Conservation (phyloP, 2,113 vertebrate species). For the Scytalopus superciliaris region DNA sequence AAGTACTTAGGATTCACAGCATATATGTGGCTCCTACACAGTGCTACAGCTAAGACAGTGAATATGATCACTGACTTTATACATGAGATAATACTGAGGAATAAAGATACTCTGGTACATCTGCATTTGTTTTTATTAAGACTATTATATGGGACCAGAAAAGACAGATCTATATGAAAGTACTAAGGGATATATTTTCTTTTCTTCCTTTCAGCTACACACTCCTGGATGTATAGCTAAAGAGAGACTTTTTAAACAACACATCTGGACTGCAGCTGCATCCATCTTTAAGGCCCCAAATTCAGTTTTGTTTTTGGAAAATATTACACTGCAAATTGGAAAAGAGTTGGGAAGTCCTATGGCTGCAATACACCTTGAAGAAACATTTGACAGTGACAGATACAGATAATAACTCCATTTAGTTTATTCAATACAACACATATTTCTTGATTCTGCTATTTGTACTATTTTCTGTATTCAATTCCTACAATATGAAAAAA, state of each 20-base stretch:
- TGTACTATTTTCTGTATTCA: neutral
- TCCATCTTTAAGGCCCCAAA: neutral
- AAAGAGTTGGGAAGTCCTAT: neutral
- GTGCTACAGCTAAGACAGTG: neutral
- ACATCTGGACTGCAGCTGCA: neutral
- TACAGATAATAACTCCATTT: neutral
- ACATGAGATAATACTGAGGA: neutral
- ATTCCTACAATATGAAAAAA: neutral
- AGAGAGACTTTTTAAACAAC: neutral
- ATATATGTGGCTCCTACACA: neutral
- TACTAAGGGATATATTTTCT: neutral
- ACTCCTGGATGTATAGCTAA: neutral
- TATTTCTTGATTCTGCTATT: neutral
- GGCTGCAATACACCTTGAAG: neutral
- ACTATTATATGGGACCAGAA: neutral
- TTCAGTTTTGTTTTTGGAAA: neutral
- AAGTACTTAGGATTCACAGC: neutral
- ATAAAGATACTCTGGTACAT: neutral
- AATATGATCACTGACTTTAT: neutral
- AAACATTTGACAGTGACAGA: neutral
- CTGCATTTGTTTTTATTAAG: neutral
- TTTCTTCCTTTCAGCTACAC: neutral
- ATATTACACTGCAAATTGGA: neutral
- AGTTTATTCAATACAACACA: neutral
- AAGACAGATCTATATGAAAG: neutral